These are phyloP conservation scores for Forpus xanthops DNA, from an alignment of 2,797 vertebrate genomes.

Conservation along the genomic window DNA sequence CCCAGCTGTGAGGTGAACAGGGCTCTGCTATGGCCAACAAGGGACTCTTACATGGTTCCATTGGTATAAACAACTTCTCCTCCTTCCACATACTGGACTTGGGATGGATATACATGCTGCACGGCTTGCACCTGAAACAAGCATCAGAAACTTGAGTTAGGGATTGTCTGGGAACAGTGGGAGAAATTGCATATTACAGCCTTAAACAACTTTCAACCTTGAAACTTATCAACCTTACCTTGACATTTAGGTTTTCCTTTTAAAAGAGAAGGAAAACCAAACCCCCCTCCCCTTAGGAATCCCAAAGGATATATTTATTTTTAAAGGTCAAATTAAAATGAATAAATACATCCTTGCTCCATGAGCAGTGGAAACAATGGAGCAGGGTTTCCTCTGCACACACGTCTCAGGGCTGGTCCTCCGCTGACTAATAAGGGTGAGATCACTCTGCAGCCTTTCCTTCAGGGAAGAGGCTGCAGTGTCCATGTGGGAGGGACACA, in stretches of 20 bases:
- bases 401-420: background rate
- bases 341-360: slow-evolving; percentile 17
- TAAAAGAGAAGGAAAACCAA: background rate
- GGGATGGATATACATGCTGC: slow-evolving; percentile 91
- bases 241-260: background rate
- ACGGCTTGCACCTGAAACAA: slow-evolving; percentile 86
- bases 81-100: slow-evolving; percentile 95
- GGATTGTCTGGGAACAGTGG: accelerated
- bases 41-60: slow-evolving; percentile 89
- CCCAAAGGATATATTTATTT: background rate
- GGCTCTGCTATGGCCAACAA: background rate
- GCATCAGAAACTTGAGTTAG: background rate
- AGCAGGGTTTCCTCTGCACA: slow-evolving; percentile 33
- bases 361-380: slow-evolving; percentile 28
- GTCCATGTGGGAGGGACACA: background rate
- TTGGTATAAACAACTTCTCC: slow-evolving; percentile 94
- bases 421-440: background rate
- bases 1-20: background rate
- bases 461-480: background rate
- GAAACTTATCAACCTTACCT: background rate
- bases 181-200: background rate
- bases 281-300: background rate
- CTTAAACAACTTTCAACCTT: background rate
- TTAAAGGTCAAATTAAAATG: slow-evolving; percentile 21
- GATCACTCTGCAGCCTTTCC: background rate